These are phyloP conservation scores for Rostratula benghalensis DNA, from an alignment of 2,113 vertebrate genomes.

Conservation along the genomic window DNA sequence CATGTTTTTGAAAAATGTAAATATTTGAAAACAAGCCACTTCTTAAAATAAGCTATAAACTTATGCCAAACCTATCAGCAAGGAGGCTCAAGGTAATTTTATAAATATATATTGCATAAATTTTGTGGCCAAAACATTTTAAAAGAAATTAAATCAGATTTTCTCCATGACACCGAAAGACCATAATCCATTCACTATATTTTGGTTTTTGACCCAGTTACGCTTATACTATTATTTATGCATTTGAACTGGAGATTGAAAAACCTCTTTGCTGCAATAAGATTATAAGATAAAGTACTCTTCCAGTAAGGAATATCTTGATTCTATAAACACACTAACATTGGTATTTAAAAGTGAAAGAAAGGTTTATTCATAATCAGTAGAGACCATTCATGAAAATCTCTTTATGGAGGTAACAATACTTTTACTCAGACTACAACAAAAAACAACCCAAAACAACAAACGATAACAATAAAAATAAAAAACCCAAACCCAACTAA, in stretches of 20 bases:
- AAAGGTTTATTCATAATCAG: not conserved
- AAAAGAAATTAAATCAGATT: not conserved
- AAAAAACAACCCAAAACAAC: not conserved
- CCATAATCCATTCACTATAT: not conserved
- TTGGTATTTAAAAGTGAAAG: not conserved
- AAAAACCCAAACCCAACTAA: rapidly evolving
- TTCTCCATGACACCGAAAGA: not conserved
- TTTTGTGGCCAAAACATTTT: not conserved
- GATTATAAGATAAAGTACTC: not conserved
- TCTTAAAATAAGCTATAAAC: not conserved
- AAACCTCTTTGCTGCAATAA: not conserved
- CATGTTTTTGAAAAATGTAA: not conserved
- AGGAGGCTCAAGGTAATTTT: not conserved
- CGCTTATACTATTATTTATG: not conserved
- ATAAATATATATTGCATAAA: not conserved
- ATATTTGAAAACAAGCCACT: rapidly evolving
- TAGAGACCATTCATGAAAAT: not conserved
- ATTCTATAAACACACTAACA: not conserved
- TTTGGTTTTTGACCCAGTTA: not conserved
- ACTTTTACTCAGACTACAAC: not conserved
- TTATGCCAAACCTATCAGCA: not conserved
- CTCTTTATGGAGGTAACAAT: not conserved
- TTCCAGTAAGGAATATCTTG: not conserved
- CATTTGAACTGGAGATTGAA: not conserved
- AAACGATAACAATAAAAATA: not conserved